Percentiles rank a stretch among this genome's conserved stretches.
Evolutionary conservation across 1,140 invertebrate species (phyloP).

Genomic region (Cotesia chilonis): DNA sequence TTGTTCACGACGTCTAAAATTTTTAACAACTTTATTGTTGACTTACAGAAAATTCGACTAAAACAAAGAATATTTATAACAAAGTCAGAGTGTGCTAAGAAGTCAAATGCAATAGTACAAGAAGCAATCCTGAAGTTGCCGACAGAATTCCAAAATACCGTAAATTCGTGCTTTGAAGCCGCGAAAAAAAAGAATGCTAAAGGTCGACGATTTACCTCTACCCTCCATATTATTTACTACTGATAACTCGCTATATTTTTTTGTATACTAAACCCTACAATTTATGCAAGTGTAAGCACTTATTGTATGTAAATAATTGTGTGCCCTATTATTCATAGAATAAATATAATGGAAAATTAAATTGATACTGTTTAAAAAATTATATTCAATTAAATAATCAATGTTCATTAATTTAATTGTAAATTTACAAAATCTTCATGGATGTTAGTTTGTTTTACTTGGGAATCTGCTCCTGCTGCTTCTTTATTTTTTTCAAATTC

Average conservation of each 20-base stretch:
- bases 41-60: too few relatives aligned
- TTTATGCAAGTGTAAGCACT: too few relatives aligned
- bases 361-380: not conserved
- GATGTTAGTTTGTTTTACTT: not conserved
- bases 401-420: not conserved
- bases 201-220: too few relatives aligned
- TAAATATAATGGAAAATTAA: not conserved
- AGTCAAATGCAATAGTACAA: too few relatives aligned
- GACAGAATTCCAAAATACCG: too few relatives aligned
- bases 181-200: too few relatives aligned
- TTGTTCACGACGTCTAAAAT: too few relatives aligned
- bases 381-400: not conserved
- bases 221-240: conserved; percentile 7
- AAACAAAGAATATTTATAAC: too few relatives aligned
- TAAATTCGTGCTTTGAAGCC: too few relatives aligned
- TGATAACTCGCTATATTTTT: conserved; percentile 33
- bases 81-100: too few relatives aligned
- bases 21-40: too few relatives aligned
- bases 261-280: conserved; percentile 16
- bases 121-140: too few relatives aligned
- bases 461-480: not conserved
- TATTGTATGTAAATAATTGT: conserved; percentile 7
- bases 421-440: conserved; percentile 14
- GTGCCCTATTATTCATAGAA: not conserved
- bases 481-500: not conserved